phyloP scores from a whole-genome alignment of 35 echinoderm and acorn worm species.

The Chiridota heheva region DNA sequence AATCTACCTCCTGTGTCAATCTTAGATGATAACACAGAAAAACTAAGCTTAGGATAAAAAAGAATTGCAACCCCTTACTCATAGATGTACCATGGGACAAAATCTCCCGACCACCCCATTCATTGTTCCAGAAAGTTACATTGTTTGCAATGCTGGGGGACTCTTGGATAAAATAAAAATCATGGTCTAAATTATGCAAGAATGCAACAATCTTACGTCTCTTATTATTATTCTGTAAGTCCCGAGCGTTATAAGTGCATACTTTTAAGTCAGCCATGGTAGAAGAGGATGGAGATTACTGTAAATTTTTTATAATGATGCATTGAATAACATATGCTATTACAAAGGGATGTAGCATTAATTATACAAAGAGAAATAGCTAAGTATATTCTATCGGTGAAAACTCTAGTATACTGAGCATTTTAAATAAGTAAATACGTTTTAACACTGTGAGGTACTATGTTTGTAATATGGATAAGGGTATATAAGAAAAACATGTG shows the following conservation, averaged over 20 bases:
- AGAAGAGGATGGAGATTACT: too few species aligned
- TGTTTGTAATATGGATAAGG: too few species aligned
- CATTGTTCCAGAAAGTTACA: constrained; percentile 1
- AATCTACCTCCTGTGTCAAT: neutral
- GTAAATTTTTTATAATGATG: too few species aligned
- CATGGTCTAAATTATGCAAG: neutral
- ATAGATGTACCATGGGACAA: constrained; percentile 9
- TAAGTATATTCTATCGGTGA: too few species aligned
- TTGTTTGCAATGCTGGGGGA: neutral
- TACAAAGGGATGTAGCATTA: neutral
- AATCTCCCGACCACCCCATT: neutral
- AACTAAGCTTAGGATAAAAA: neutral
- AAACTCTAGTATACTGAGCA: too few species aligned
- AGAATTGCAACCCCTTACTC: neutral
- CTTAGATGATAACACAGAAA: neutral
- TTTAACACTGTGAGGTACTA: too few species aligned
- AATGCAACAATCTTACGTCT: neutral
- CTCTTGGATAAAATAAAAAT: constrained; percentile 13
- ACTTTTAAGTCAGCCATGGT: constrained; percentile 1
- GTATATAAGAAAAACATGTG: too few species aligned
- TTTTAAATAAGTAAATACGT: too few species aligned
- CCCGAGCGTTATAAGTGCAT: neutral
- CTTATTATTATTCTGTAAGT: neutral
- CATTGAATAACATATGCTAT: too few species aligned
- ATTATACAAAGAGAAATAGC: neutral